Conservation (phyloP, 2,888 invertebrate genomes). For the Tillus elongatus region DNA sequence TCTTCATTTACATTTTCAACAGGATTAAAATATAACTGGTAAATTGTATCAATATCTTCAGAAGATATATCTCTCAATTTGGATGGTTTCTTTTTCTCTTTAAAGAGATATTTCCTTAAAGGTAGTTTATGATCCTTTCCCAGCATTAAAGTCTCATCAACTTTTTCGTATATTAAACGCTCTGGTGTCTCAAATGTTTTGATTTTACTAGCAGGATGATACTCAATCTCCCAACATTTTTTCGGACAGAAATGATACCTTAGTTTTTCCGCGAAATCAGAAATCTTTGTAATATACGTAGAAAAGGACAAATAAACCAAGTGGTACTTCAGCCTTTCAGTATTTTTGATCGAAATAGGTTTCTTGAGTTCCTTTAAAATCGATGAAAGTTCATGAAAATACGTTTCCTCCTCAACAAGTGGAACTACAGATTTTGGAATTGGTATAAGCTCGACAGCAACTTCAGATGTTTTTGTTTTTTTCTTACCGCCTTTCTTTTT, state of each 20-base stretch:
- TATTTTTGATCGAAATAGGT: background rate
- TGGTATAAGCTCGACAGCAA: too few species aligned
- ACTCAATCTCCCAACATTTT: too few species aligned
- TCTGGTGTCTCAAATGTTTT: background rate
- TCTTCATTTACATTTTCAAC: conserved; percentile 6
- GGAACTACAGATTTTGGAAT: too few species aligned
- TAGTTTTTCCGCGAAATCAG: conserved; percentile 5
- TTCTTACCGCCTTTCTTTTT: too few species aligned
- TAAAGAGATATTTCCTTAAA: conserved; percentile 7
- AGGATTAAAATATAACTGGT: conserved; percentile 16
- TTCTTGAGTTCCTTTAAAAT: background rate
- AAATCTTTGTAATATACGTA: conserved; percentile 10
- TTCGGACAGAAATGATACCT: too few species aligned
- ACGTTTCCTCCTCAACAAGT: too few species aligned
- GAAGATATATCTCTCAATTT: conserved; percentile 18
- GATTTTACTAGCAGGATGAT: too few species aligned
- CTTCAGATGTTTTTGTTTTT: too few species aligned
- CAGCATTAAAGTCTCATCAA: conserved; percentile 8
- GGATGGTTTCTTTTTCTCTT: conserved; percentile 16
- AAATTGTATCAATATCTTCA: conserved; percentile 17
- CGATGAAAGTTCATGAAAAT: background rate
- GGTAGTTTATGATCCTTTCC: background rate
- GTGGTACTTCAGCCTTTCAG: conserved; percentile 2
- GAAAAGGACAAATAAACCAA: too few species aligned
- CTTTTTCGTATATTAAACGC: conserved; percentile 14